phyloP scores from a whole-genome alignment of 1,140 invertebrate species.

The Ladona fulva region DNA sequence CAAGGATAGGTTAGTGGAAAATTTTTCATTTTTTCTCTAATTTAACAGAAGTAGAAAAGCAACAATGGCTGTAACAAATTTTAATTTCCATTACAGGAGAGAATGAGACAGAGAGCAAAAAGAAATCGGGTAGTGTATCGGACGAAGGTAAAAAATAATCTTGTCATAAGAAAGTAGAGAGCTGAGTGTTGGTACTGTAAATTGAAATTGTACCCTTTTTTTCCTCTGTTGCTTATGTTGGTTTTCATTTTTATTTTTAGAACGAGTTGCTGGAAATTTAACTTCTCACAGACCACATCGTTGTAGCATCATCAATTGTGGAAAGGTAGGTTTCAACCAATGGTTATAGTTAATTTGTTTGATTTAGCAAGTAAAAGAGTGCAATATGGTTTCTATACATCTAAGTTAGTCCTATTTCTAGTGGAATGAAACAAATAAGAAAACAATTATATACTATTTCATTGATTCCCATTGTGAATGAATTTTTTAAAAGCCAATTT shows the following conservation, averaged over 20 bases:
- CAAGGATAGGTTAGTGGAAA: constrained; percentile 38
- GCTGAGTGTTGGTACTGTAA: neutral
- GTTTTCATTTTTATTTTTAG: constrained; percentile 22
- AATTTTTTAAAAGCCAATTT: too few relatives aligned
- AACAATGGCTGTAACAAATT: neutral
- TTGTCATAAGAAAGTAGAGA: neutral
- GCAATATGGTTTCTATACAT: too few relatives aligned
- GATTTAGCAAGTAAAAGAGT: too few relatives aligned
- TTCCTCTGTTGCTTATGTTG: neutral
- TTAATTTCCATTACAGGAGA: constrained; percentile 23
- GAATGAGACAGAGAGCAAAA: constrained; percentile 37
- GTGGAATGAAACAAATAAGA: too few relatives aligned
- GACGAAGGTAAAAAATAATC: constrained; percentile 28
- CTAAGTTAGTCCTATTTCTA: too few relatives aligned
- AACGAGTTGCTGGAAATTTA: constrained; percentile 29
- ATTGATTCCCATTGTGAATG: too few relatives aligned
- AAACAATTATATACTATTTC: too few relatives aligned
- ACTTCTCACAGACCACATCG: constrained; percentile 69
- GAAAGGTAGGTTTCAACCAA: constrained; percentile 52
- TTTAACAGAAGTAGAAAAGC: constrained; percentile 19
- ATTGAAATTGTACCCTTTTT: constrained; percentile 13
- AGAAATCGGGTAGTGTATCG: constrained; percentile 39
- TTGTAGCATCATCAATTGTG: constrained; percentile 80
- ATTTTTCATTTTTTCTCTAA: constrained; percentile 4
- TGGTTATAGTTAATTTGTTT: too few relatives aligned